Evolutionary conservation across 2,113 vertebrate genomes (phyloP).

Genomic region (Nipponia nippon): DNA sequence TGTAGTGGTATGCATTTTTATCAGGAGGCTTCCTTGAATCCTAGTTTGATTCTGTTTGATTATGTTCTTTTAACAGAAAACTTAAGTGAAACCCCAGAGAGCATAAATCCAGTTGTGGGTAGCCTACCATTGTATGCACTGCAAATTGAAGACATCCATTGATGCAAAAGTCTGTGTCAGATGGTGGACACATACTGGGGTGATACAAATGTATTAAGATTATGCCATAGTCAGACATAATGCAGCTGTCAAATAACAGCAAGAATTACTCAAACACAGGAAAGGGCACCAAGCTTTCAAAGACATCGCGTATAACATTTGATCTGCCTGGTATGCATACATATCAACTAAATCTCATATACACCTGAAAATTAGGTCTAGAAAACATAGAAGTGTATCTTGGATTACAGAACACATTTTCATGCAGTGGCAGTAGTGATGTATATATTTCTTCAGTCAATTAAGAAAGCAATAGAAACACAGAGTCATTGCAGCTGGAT

Average conservation of each 20-base stretch:
- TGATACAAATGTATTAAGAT: slow-evolving; percentile 4
- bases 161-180: not conserved
- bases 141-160: not conserved
- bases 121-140: not conserved
- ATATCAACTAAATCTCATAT: not conserved
- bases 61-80: not conserved
- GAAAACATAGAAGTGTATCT: not conserved
- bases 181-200: not conserved
- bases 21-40: not conserved
- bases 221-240: not conserved
- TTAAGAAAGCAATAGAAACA: not conserved
- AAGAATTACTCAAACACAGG: not conserved
- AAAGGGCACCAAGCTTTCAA: not conserved
- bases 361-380: not conserved
- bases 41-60: not conserved
- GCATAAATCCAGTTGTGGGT: not conserved
- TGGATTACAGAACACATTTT: not conserved
- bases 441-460: not conserved
- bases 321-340: not conserved
- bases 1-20: not conserved
- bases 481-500: no score
- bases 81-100: not conserved
- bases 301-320: not conserved
- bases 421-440: not conserved
- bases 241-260: not conserved